Percentiles rank a stretch among this genome's conserved stretches.
These are phyloP conservation scores for Syndactyla subalaris DNA, from an alignment of 2,797 vertebrate species.

Conservation along the genomic window DNA sequence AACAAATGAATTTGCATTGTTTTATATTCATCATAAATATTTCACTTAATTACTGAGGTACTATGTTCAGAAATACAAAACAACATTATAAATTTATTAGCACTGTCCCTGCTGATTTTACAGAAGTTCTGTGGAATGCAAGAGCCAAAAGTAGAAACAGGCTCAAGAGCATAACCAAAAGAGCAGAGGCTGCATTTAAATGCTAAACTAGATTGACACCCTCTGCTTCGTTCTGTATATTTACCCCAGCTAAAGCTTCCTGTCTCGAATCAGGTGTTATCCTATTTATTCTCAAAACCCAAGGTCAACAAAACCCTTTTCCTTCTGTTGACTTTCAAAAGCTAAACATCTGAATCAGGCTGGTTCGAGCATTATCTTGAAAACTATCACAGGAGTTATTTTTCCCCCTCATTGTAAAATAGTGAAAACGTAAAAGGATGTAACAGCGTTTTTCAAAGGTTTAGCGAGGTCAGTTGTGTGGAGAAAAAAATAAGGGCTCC, in stretches of 20 bases:
- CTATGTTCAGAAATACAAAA: conserved; percentile 83
- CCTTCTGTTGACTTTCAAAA: conserved; percentile 50
- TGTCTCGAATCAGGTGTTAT: conserved; percentile 56
- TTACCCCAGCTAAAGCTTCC: conserved; percentile 54
- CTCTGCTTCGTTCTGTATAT: not conserved
- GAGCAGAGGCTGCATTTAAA: conserved; percentile 57
- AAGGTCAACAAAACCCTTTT: conserved; percentile 55
- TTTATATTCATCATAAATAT: conserved; percentile 88
- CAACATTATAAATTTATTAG: conserved; percentile 85
- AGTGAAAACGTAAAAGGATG: conserved; percentile 55
- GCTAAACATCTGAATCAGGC: conserved; percentile 43
- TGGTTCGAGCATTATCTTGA: conserved; percentile 16
- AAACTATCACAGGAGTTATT: conserved; percentile 45
- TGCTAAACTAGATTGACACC: conserved; percentile 49
- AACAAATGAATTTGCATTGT: conserved; percentile 86
- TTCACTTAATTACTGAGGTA: conserved; percentile 85
- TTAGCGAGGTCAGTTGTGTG: conserved; percentile 9
- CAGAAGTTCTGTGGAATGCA: conserved; percentile 73
- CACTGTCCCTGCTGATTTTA: conserved; percentile 78
- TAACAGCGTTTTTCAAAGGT: conserved; percentile 52
- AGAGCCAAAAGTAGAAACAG: conserved; percentile 75
- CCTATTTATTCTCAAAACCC: conserved; percentile 64
- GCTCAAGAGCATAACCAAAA: conserved; percentile 59
- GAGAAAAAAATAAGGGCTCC: conserved; percentile 15
- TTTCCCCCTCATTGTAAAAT: conserved; percentile 47